Conservation (phyloP, 1,140 invertebrate species). For the Bombus sibiricus region DNA sequence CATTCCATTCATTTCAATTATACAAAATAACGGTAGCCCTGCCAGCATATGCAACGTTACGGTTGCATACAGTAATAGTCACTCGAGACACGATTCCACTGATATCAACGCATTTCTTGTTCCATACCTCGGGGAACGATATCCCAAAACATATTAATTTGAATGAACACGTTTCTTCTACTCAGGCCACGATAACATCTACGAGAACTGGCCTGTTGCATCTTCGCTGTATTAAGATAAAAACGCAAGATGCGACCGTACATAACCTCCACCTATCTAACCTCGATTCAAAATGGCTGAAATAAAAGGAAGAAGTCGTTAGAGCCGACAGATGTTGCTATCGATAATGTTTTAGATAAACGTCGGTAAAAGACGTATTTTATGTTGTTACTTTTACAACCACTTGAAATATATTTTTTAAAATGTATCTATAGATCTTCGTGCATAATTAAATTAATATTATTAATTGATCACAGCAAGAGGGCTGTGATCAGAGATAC, state of each 20-base stretch:
- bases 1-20: conserved; percentile 10
- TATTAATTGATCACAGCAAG: too few species aligned
- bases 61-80: neutral
- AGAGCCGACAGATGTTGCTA: neutral
- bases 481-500: too few species aligned
- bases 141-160: conserved; percentile 23
- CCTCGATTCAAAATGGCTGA: too few species aligned
- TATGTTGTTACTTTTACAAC: too few species aligned
- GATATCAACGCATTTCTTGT: neutral
- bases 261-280: neutral
- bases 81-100: neutral
- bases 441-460: too few species aligned
- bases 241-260: neutral
- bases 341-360: neutral
- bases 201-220: conserved; percentile 23
- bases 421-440: too few species aligned
- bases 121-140: neutral
- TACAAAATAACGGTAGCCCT: neutral
- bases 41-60: neutral
- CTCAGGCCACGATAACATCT: conserved; percentile 10
- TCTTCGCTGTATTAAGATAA: conserved; percentile 27
- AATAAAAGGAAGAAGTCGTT: neutral
- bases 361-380: too few species aligned
- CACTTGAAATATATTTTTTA: too few species aligned
- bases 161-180: conserved; percentile 16